Evolutionary conservation across 1,140 invertebrate species (phyloP), one percentile per base, ranked within the genome.

Genomic region (Drosophila dunni): DNA sequence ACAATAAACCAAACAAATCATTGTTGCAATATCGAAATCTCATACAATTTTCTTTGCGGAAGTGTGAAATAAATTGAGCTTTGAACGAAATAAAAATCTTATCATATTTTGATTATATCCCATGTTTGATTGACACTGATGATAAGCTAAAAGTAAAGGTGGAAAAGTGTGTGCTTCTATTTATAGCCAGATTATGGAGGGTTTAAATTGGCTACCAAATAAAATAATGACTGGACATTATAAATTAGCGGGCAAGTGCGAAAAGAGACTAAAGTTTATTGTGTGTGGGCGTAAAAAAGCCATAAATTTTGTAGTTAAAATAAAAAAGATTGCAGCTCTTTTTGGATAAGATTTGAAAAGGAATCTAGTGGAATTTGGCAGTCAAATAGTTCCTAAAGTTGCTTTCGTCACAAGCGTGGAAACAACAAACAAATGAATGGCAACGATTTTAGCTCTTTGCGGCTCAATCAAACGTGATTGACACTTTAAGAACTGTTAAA

Each of bases 381-480:
- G 17, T 20, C 17, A 20, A 20, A 20, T 20, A 20, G 17, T 20
- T 20, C 17, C 1, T 20, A 1, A 20, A 20, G 17, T 20, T 20
- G 24, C 1, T 29, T 29, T 29, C 3, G 24, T 29, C 24, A 29
- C 24, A 29, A 78, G 63, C 60, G 63, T 40, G 54, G 11, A 13
- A 42, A 13, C 40, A 42, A 42, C 11, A 5, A 42, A 40, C 10
- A 74, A 36, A 38, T 13, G 7, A 61, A 45, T 24, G 58, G 40
- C 51, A 24, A 60, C 10, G 40, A 68, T 57, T 68, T 60, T 29
- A 69, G 34, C 42, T 34, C 42, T 51, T 58, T 63, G 45, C 44
- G 78, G 84, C 77, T 89, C 77, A 84, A 88, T 88, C 84, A 88
- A 29, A 61, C 8, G 72, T 88, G 84, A 88, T 57, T 81, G 84